Percentiles rank a stretch among this genome's conserved stretches.
phyloP scores from a whole-genome alignment of 2,888 invertebrate species.

The Noctua comes region DNA sequence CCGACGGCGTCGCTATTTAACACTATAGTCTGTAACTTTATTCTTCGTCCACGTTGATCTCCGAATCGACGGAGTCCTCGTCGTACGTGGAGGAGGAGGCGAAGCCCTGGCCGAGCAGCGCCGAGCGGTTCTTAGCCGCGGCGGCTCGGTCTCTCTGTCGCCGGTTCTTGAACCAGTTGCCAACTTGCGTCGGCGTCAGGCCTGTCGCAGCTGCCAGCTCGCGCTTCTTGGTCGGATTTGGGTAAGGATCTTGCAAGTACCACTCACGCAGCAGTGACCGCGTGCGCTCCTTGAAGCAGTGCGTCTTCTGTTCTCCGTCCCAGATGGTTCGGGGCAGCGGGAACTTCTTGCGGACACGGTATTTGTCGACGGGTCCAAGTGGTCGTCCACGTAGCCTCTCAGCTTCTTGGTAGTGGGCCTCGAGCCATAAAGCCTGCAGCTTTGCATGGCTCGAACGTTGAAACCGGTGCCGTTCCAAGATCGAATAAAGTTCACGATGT shows the following conservation, averaged over 20 bases:
- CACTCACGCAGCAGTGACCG: slow-evolving; percentile 98
- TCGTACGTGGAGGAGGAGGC: slow-evolving; percentile 89
- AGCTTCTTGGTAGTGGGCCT: slow-evolving; percentile 99
- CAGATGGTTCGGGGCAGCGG: slow-evolving; percentile 99
- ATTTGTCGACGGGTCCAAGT: slow-evolving; percentile 94
- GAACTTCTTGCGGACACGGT: slow-evolving; percentile 98
- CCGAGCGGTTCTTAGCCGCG: slow-evolving; percentile 99
- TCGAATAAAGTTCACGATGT: slow-evolving; percentile 98
- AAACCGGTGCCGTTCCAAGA: slow-evolving; percentile 98
- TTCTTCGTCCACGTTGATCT: slow-evolving; percentile 89
- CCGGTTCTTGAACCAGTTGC: slow-evolving; percentile 99
- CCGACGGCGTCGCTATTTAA: slow-evolving; percentile 74
- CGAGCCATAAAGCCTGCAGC: slow-evolving; percentile 98
- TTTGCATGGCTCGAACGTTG: slow-evolving; percentile 98
- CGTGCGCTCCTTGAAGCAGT: slow-evolving; percentile 99
- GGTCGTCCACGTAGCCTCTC: slow-evolving; percentile 98
- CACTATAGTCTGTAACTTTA: slow-evolving; percentile 82
- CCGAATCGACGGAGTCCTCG: slow-evolving; percentile 88
- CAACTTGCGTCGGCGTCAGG: slow-evolving; percentile 97
- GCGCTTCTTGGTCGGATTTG: slow-evolving; percentile 98
- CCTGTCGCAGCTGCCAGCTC: slow-evolving; percentile 99
- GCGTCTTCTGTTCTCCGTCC: slow-evolving; percentile 99
- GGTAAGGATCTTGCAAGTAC: slow-evolving; percentile 99
- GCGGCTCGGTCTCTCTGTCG: slow-evolving; percentile 98
- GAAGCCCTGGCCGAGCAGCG: slow-evolving; percentile 87